Conservation (phyloP, 64 coral and sea anemone genomes). For the Pocillopora verrucosa region DNA sequence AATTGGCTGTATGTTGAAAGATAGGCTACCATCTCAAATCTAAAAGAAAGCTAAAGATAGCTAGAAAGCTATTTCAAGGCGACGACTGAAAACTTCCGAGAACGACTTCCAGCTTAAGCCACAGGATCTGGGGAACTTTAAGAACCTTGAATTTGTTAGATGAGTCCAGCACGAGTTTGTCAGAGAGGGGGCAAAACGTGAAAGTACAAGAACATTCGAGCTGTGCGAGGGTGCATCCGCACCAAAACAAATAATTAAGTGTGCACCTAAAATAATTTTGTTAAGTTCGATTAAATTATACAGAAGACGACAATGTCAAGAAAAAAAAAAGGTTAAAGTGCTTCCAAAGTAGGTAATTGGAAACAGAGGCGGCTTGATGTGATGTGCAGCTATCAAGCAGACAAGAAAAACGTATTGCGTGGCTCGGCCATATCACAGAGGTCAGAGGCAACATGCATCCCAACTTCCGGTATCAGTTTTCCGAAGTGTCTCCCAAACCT, state of each 20-base stretch:
- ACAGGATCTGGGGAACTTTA: not conserved
- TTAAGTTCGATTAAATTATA: not conserved
- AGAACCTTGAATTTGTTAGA: not conserved
- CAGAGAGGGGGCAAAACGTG: not conserved
- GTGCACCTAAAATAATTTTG: not conserved
- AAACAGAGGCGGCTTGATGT: not conserved
- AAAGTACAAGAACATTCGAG: not conserved
- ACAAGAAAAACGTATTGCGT: slow-evolving; percentile 30
- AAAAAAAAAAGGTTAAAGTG: no score
- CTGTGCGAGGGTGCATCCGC: no score
- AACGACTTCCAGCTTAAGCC: slow-evolving; percentile 38
- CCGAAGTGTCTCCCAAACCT: no score
- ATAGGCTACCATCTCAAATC: not conserved
- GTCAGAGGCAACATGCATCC: slow-evolving; percentile 40
- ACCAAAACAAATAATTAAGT: no score
- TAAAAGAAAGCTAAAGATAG: not conserved
- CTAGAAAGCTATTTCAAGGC: not conserved
- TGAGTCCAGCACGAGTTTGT: not conserved
- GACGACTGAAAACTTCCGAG: slow-evolving; percentile 46
- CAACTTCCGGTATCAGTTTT: slow-evolving; percentile 42
- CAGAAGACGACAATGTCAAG: not conserved
- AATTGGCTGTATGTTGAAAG: not conserved
- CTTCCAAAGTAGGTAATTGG: not conserved
- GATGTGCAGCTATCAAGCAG: slow-evolving; percentile 6
- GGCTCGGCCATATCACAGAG: slow-evolving; percentile 22